Evolutionary conservation across 2,888 invertebrate species (phyloP), one percentile per base, ranked within the genome.

Genomic region (Saturnia japonica): DNA sequence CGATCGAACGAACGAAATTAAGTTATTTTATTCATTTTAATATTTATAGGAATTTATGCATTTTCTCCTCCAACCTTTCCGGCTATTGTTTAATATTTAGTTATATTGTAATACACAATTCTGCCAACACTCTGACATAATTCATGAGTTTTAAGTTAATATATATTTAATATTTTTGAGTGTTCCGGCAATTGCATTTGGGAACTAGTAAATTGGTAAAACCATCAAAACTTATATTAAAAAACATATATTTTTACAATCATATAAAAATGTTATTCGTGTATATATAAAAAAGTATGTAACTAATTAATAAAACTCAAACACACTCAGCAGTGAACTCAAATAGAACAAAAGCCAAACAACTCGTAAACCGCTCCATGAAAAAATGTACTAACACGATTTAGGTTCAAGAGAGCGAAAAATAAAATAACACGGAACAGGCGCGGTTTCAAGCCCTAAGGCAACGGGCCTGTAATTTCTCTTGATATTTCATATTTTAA

Each of bases 401-500:
- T 79, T 78, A 77, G 74, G 91, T 87, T 90, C 87, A 93, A 93
- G 91, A 90, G 91, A 88, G 89, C 89, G 89, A 85, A 89, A 91
- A 93, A 94, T 92, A 91, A 93, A 93, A 93, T 93, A 93, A 91
- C 89, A 85, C 88, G 86, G 85, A 82, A 87, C 91, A 89, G 89
- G 91, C 91, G 90, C 91, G 88, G 89, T 86, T 90, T 88, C 80
- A 77, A 82, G 89, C 90, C 92, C 82, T 78, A 79, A 84, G 90
- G 86, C 85, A 77, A 80, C 78, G 80, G 79, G 82, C 82, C 83
- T 87, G 91, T 90, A 92, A 93, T 93, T 91, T 88, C 90, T 89
- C 90, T 86, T 89, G 89, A 91, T 87, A 91, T 91, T 92, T 77
- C 72, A 76, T 77, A 75, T 77, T 75, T 76, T 73, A 73, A 72